phyloP scores from a whole-genome alignment of 2,797 vertebrate species.

The Hoplostethus atlanticus region DNA sequence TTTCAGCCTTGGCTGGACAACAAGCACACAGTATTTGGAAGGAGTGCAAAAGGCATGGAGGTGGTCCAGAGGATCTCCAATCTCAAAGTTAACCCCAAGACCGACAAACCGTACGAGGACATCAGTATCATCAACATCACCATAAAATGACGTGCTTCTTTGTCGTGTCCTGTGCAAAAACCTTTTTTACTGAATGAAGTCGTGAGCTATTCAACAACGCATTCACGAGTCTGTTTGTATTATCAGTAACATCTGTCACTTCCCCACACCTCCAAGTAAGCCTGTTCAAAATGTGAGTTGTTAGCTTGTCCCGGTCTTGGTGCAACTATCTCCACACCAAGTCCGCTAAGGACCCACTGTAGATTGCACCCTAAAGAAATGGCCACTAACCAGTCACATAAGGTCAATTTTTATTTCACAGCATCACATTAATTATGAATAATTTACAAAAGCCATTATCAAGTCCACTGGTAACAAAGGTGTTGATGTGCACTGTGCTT shows the following conservation, averaged over 20 bases:
- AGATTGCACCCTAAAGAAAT: not conserved
- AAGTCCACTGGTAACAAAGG: slow-evolving; percentile 77
- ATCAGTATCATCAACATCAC: slow-evolving; percentile 99
- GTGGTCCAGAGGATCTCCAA: slow-evolving; percentile 98
- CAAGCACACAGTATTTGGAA: slow-evolving; percentile 98
- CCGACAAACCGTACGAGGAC: slow-evolving; percentile 98
- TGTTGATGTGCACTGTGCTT: slow-evolving; percentile 74
- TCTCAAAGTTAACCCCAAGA: slow-evolving; percentile 97
- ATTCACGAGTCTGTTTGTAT: not conserved
- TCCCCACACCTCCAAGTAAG: not conserved
- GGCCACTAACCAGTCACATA: not conserved
- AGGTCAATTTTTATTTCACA: slow-evolving; percentile 80
- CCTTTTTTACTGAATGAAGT: slow-evolving; percentile 41
- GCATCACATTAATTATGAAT: slow-evolving; percentile 77
- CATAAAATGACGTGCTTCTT: slow-evolving; percentile 86
- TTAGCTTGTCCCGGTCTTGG: not conserved
- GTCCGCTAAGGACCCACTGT: too few relatives aligned
- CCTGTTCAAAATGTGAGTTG: not conserved
- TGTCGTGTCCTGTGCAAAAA: slow-evolving; percentile 50
- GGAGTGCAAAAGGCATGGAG: slow-evolving; percentile 98
- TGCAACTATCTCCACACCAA: too few relatives aligned
- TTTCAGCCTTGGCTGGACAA: slow-evolving; percentile 97
- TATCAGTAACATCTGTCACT: not conserved
- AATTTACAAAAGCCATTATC: slow-evolving; percentile 81
- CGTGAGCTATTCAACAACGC: slow-evolving; percentile 54